Evolutionary conservation across 2,888 invertebrate genomes (phyloP).

Genomic region (Monochamus alternatus): DNA sequence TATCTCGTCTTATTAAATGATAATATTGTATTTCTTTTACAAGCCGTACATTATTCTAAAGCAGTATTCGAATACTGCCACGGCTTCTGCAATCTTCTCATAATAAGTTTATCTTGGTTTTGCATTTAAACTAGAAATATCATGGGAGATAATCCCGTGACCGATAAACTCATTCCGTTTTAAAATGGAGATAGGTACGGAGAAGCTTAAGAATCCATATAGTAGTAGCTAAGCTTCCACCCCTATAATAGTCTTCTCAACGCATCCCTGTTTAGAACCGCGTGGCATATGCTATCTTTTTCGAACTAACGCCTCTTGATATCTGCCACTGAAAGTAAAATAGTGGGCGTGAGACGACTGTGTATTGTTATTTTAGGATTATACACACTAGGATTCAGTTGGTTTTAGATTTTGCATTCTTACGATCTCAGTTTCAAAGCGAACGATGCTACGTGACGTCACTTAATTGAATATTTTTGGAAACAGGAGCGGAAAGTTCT

Average conservation of each 20-base stretch:
- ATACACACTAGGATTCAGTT: slow-evolving; percentile 16
- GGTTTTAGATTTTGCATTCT: slow-evolving; percentile 18
- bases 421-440: background rate
- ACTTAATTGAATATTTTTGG: slow-evolving; percentile 22
- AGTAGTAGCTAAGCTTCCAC: slow-evolving; percentile 4
- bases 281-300: slow-evolving; percentile 26
- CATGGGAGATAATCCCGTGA: slow-evolving; percentile 10
- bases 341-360: slow-evolving; percentile 27
- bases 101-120: background rate
- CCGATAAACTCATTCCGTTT: slow-evolving; percentile 29
- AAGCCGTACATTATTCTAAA: background rate
- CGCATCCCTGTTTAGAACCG: slow-evolving; percentile 23
- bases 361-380: slow-evolving; percentile 26
- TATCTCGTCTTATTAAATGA: no score
- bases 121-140: slow-evolving; percentile 17
- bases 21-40: background rate
- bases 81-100: background rate
- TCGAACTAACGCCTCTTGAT: slow-evolving; percentile 12
- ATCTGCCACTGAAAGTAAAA: slow-evolving; percentile 32
- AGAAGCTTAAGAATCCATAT: slow-evolving; percentile 26
- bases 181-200: background rate
- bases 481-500: background rate
- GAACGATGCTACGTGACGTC: slow-evolving; percentile 13
- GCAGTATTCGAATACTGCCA: background rate
- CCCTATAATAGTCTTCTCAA: background rate